A percentile compares a stretch with the other conserved stretches of the same genome.
Evolutionary conservation across 2,888 invertebrate species (phyloP).

Genomic region (Xestia c-nigrum): DNA sequence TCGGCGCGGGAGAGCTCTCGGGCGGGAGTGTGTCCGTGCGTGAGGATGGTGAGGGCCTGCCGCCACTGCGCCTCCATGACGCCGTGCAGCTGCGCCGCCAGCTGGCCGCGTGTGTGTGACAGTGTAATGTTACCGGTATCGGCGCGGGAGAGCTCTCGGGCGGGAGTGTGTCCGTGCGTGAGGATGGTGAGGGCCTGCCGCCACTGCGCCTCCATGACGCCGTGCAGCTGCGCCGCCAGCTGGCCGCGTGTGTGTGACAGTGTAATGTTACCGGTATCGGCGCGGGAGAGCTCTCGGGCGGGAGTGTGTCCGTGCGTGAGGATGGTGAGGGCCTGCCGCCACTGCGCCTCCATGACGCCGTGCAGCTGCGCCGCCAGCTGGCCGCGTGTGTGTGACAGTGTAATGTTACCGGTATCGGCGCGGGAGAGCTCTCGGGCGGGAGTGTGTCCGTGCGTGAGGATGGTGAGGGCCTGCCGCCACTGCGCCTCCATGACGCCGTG

Average conservation of each 20-base stretch:
- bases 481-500: conserved; percentile 88
- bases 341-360: conserved; percentile 81
- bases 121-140: conserved; percentile 18
- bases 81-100: conserved; percentile 94
- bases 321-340: conserved; percentile 12
- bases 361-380: conserved; percentile 93
- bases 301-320: conserved; percentile 16
- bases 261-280: conserved; percentile 17
- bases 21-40: conserved; percentile 10
- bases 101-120: conserved; percentile 50
- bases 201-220: conserved; percentile 78
- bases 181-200: conserved; percentile 11
- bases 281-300: conserved; percentile 6
- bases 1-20: conserved; percentile 4
- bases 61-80: conserved; percentile 75
- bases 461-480: conserved; percentile 14
- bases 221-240: conserved; percentile 94
- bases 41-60: conserved; percentile 15
- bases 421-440: conserved; percentile 7
- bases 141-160: conserved; percentile 5
- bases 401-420: conserved; percentile 16
- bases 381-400: not conserved
- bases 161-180: conserved; percentile 14
- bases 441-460: conserved; percentile 17
- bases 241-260: conserved; percentile 71